A percentile compares a stretch with the other conserved stretches of the same genome.
These are phyloP conservation scores for Bambusicola thoracicus DNA, from an alignment of 2,113 vertebrate species.

Conservation along the genomic window DNA sequence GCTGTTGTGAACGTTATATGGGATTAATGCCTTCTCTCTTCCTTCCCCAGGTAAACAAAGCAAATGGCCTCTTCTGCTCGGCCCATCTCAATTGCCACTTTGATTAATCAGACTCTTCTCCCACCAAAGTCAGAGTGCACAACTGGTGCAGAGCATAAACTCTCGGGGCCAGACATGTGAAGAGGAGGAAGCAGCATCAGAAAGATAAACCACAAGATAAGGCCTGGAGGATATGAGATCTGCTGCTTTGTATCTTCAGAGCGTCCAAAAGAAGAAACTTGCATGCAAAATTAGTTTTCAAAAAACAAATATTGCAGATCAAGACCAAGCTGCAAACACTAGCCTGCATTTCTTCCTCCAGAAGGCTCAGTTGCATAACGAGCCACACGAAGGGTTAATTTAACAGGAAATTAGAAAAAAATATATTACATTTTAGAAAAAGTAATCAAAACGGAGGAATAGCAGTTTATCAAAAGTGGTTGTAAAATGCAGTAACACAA, in stretches of 20 bases:
- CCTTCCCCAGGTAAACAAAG: neutral
- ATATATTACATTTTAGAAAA: neutral
- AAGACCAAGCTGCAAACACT: neutral
- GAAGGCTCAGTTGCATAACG: neutral
- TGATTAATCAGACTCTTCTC: neutral
- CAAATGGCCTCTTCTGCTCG: neutral
- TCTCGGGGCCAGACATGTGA: neutral
- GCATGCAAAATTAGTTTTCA: neutral
- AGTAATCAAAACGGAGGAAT: neutral
- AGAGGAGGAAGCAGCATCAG: conserved; percentile 66
- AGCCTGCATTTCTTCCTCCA: neutral
- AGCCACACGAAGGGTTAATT: neutral
- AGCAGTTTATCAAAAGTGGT: neutral
- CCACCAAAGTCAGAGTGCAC: neutral
- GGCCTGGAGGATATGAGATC: conserved; percentile 57
- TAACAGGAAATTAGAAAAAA: neutral
- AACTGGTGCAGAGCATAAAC: neutral
- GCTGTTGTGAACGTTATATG: accelerated
- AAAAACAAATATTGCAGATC: neutral
- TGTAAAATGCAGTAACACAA: neutral
- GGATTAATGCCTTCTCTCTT: neutral
- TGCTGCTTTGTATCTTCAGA: conserved; percentile 34
- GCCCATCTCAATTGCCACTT: neutral
- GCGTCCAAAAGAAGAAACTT: conserved; percentile 27
- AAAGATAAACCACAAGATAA: conserved; percentile 74